Evolutionary conservation across 2,888 invertebrate genomes (phyloP).

Genomic region (Listrodromus nycthemerus): DNA sequence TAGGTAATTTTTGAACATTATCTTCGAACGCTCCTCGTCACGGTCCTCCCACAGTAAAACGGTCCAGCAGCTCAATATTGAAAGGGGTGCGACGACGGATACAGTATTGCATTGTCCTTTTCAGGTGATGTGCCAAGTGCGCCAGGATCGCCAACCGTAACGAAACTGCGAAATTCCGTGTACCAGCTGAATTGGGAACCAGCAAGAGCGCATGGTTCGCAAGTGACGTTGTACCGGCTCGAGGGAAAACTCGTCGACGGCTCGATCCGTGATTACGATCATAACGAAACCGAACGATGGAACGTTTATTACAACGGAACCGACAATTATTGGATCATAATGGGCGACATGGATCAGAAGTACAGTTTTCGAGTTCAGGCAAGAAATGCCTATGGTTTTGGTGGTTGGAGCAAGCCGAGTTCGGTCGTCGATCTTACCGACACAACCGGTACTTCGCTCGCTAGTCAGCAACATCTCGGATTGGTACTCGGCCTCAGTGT

Average conservation of each 20-base stretch:
- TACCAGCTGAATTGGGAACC: constrained; percentile 93
- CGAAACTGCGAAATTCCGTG: constrained; percentile 89
- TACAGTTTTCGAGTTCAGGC: constrained; percentile 92
- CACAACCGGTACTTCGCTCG: constrained; percentile 83
- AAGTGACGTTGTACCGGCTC: constrained; percentile 90
- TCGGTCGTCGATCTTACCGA: constrained; percentile 87
- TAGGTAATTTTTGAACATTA: constrained; percentile 82
- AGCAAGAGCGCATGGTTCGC: constrained; percentile 91
- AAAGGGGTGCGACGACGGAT: too few relatives aligned
- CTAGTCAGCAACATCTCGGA: constrained; percentile 85
- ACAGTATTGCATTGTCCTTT: constrained; percentile 4
- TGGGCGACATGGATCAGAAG: constrained; percentile 85
- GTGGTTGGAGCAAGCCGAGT: constrained; percentile 90
- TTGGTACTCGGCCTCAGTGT: constrained; percentile 88
- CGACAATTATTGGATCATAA: constrained; percentile 93
- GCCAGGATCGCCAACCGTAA: constrained; percentile 91
- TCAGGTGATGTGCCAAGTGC: constrained; percentile 91
- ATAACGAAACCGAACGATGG: constrained; percentile 85
- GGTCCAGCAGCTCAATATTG: too few relatives aligned
- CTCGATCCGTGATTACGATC: constrained; percentile 69
- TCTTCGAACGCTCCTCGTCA: not conserved
- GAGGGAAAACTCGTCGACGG: constrained; percentile 87
- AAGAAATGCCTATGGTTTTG: constrained; percentile 93
- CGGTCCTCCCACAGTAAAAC: not conserved
- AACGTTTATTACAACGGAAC: constrained; percentile 91